Percentiles rank a stretch among this genome's conserved stretches.
phyloP scores from a whole-genome alignment of 2,113 vertebrate genomes.

The Gasterosteus nipponicus region DNA sequence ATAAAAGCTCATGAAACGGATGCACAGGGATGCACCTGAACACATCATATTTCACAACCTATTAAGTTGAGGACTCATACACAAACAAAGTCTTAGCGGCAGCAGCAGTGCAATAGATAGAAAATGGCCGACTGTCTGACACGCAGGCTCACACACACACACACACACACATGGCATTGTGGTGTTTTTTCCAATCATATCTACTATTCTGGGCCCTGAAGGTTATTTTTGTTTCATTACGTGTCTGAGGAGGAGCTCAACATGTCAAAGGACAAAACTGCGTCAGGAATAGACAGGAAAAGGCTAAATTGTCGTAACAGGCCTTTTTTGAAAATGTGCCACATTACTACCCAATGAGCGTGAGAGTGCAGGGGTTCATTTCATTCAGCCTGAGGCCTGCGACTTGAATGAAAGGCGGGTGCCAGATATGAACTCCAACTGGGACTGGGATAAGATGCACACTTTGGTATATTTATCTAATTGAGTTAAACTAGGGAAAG shows the following conservation, averaged over 20 bases:
- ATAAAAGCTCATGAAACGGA: neutral
- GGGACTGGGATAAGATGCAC: constrained; percentile 17
- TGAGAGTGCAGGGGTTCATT: constrained; percentile 15
- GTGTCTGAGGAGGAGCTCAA: neutral
- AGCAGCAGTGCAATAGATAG: neutral
- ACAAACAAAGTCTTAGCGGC: neutral
- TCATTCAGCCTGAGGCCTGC: constrained; percentile 17
- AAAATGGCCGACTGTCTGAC: neutral
- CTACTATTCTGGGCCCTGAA: neutral
- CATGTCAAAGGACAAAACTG: neutral
- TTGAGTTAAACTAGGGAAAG: constrained; percentile 29
- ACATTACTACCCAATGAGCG: neutral
- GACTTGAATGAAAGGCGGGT: constrained; percentile 30
- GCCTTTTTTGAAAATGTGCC: neutral
- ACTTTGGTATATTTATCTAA: constrained; percentile 47
- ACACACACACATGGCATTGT: neutral
- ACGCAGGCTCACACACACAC: neutral
- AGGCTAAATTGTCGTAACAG: neutral
- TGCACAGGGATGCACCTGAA: neutral
- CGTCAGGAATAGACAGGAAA: neutral
- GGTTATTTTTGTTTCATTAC: neutral
- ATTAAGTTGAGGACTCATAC: neutral
- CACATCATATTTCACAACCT: neutral
- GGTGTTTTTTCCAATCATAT: neutral
- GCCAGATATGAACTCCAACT: constrained; percentile 36